phyloP scores from a whole-genome alignment of 2,113 vertebrate genomes.

The Pelecanus crispus region DNA sequence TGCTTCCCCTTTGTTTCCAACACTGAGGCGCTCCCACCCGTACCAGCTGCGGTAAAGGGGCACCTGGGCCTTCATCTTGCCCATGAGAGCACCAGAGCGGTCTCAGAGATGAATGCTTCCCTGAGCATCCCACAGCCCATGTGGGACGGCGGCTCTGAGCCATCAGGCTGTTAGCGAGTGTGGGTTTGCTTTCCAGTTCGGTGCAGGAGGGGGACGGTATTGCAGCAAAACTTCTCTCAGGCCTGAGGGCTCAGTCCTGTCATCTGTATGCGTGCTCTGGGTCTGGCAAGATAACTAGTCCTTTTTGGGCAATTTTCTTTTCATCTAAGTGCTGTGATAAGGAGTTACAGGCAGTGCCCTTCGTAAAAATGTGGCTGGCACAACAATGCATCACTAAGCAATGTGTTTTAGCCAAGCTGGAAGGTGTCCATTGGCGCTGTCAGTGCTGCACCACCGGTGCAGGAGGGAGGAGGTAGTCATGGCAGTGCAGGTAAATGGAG shows the following conservation, averaged over 20 bases:
- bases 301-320: neutral
- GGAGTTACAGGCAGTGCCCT: neutral
- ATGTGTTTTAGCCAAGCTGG: neutral
- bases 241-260: neutral
- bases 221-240: neutral
- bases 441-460: fast-evolving
- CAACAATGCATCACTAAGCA: neutral
- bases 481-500: neutral
- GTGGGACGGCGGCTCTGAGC: no score
- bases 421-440: neutral
- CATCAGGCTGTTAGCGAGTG: neutral
- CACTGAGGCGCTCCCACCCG: fast-evolving
- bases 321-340: neutral
- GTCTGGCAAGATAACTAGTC: neutral
- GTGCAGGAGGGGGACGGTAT: neutral
- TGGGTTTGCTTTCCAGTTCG: neutral
- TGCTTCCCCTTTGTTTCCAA: neutral
- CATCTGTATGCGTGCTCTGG: neutral
- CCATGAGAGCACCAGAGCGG: fast-evolving
- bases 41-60: neutral
- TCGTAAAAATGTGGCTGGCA: neutral
- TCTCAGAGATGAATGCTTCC: neutral
- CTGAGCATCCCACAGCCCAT: fast-evolving
- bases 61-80: neutral
- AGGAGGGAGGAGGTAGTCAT: neutral